Base-by-base conservation (phyloP, 2,888 invertebrate species). In the Temnothorax ravouxi region DNA sequence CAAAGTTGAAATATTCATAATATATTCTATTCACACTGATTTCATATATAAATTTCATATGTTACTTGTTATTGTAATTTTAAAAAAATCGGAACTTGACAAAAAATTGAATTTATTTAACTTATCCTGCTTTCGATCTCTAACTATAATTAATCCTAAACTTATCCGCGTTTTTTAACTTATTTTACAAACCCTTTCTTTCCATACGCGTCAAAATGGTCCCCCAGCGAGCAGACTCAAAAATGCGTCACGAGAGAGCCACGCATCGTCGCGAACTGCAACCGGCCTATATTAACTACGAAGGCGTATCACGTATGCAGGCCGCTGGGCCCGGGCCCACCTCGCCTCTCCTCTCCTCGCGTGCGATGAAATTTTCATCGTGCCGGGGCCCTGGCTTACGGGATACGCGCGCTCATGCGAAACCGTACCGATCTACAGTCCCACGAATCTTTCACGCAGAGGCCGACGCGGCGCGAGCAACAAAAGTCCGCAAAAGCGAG, bases 261-360 rank as follows among this genome's bases (percentile, higher is more conserved):
- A 71, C 47, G 83, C 74, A 64, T 85, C 88, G 85, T 84, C 90
- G 84, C 87, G 87, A 92, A 90, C 90, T 85, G 82, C 81, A 85
- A 84, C 86, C 89, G 92, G 88, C 90, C 91, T 91, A 92, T 92
- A 91, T 92, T 91, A 92, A 89, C 89, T 92, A 91, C 91, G 90
- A 92, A 88, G 86, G 87, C 81, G 69, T 84, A 93, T 92, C 91
- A 92, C 88, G 91, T 91, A 92, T 93, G 93, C 92, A 91, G 91
- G 89, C 89, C 91, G 88, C 71, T 86, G 91, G 90, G 87, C 84
- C 85, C 61, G 47, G 76, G n/a, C 82, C 50, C 61, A 38, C 69
- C 83, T 84, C 75, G 71, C 84, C 87, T 77, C 86, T 86, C 86
- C 83, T 85, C 85, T 81, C 80, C 84, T 84, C 79, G 88, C 88